Evolutionary conservation across 1,140 invertebrate genomes (phyloP).

Genomic region (Cydia amplana): DNA sequence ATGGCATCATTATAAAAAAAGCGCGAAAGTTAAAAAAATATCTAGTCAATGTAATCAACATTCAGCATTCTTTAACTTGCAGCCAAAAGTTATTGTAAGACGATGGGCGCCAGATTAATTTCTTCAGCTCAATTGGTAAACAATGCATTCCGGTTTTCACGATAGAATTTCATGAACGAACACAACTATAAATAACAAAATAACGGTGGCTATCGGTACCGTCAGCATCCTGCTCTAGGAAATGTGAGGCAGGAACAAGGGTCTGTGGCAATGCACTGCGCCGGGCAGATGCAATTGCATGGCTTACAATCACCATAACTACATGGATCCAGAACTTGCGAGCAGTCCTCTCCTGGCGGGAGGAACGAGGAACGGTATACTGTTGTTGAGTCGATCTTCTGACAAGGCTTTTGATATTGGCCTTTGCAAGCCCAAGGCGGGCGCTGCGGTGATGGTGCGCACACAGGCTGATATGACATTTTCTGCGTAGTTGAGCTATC

Average conservation of each 20-base stretch:
- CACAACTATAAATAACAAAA: slow-evolving; percentile 26
- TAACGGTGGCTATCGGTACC: slow-evolving; percentile 46
- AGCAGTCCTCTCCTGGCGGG: slow-evolving; percentile 69
- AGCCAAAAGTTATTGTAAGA: too few relatives aligned
- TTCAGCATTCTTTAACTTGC: too few relatives aligned
- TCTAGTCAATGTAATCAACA: too few relatives aligned
- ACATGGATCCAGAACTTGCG: slow-evolving; percentile 67
- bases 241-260: slow-evolving; percentile 63
- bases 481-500: slow-evolving; percentile 79
- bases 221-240: slow-evolving; percentile 64
- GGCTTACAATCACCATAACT: slow-evolving; percentile 70
- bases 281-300: slow-evolving; percentile 62
- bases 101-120: too few relatives aligned
- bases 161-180: too few relatives aligned
- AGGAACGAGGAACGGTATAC: slow-evolving; percentile 65
- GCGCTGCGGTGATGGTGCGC: slow-evolving; percentile 69
- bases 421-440: slow-evolving; percentile 79
- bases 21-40: too few relatives aligned
- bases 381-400: slow-evolving; percentile 66
- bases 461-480: slow-evolving; percentile 80
- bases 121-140: too few relatives aligned
- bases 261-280: slow-evolving; percentile 66
- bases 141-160: too few relatives aligned
- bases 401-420: slow-evolving; percentile 73
- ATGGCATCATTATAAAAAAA: too few relatives aligned